Base-by-base conservation (phyloP, 2,888 invertebrate species). In the Polydrusus tereticollis region DNA sequence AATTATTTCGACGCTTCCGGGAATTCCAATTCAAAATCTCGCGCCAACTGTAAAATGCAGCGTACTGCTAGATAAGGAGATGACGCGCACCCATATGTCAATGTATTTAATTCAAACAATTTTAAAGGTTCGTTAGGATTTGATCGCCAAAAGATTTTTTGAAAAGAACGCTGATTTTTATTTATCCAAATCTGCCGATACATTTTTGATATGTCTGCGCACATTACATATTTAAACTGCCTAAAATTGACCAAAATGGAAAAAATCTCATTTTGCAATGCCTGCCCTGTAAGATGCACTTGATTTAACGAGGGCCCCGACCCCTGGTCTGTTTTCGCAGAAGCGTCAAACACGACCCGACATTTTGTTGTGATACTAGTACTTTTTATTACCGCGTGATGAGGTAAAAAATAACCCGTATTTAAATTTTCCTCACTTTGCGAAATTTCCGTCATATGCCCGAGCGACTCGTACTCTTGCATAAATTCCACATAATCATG, bases 1-100 rank as follows among this genome's bases (percentile, higher is more conserved):
- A 18, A 66, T 66, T 7, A 14, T n/a, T 66, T 36, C 5, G 16
- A 3, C 14, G 36, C 66, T 2, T 57, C 10, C 7, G 66, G 57
- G 12, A 20, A 33, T 12, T 8, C 10, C 2, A 14, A 7, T 10
- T 4, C 1, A 26, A 6, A 18, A n/a, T 64, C 29, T n/a, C 23
- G 2, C 4, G 50, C 47, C 1, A 10, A 8, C 14, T 64, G 47
- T 10, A 7, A 6, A 16, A 64, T 26, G 10, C 23, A 21, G 4
- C 50, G 47, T 3, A 47, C 50, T 14, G 64, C 47, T 14, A 64
- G 16, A 50, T 23, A 64, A 3, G 69, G 41, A 1, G 69, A 58
- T 12, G 50, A 23, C 26, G 75, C 66, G 12, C 68, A 78, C 0
- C 78, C 78, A 47, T 78, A 77, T 12, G 36, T 77, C 6, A 77